phyloP scores from a whole-genome alignment of 2,888 invertebrate species.

The Drosophila acutilabella region DNA sequence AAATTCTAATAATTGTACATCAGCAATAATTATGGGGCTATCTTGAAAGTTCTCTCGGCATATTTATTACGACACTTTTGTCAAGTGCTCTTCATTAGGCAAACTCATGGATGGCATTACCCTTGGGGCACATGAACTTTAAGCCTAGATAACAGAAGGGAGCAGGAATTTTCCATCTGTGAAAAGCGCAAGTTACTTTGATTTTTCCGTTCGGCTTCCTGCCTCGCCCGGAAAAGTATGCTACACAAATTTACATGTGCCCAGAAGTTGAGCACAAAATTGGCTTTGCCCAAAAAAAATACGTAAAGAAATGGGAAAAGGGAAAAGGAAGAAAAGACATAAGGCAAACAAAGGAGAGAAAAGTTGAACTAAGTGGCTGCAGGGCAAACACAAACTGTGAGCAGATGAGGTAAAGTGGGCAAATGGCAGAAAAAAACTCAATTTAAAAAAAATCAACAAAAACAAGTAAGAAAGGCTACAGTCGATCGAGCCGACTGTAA shows the following conservation, averaged over 20 bases:
- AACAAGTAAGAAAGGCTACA: no score
- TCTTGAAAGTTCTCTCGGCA: conserved; percentile 17
- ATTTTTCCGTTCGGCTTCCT: conserved; percentile 36
- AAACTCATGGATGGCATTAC: conserved; percentile 46
- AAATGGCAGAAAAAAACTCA: conserved; percentile 63
- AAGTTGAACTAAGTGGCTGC: conserved; percentile 58
- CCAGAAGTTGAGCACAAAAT: conserved; percentile 53
- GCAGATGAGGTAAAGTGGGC: conserved; percentile 5
- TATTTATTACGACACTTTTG: conserved; percentile 30
- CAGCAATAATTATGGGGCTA: conserved; percentile 54
- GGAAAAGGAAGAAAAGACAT: conserved; percentile 12
- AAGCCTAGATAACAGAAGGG: conserved; percentile 14
- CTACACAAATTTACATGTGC: conserved; percentile 54
- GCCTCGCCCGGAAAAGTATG: conserved; percentile 22
- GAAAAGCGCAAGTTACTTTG: conserved; percentile 63
- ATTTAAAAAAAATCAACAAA: conserved; percentile 48
- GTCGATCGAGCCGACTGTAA: no score
- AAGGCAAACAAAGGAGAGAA: conserved; percentile 49
- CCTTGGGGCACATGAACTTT: conserved; percentile 44
- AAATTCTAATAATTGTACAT: conserved; percentile 33
- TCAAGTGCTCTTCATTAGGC: conserved; percentile 49
- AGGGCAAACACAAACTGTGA: conserved; percentile 21
- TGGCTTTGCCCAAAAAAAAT: conserved; percentile 45
- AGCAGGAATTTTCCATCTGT: conserved; percentile 46
- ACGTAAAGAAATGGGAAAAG: background rate